These are phyloP conservation scores for Fragum whitleyi DNA, from an alignment of 2,888 invertebrate species.

Conservation along the genomic window DNA sequence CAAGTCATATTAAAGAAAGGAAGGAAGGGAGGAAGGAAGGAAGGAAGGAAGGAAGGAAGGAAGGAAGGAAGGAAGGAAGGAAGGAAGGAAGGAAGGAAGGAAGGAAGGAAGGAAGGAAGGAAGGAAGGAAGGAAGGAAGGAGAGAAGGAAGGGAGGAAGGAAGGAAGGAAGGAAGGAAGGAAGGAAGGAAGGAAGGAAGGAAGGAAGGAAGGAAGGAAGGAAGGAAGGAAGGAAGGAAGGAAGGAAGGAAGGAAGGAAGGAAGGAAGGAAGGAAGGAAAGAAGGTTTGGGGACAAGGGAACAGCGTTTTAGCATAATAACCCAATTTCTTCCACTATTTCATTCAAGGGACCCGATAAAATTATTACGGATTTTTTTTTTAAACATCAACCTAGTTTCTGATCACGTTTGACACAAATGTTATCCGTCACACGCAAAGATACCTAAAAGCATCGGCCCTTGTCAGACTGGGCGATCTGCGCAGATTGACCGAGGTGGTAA, in stretches of 20 bases:
- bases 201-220: background rate
- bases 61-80: background rate
- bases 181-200: background rate
- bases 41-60: background rate
- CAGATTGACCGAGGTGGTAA: too few relatives aligned
- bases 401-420: too few relatives aligned
- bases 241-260: background rate
- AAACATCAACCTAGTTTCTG: too few relatives aligned
- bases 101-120: background rate
- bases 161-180: background rate
- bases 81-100: background rate
- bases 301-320: too few relatives aligned
- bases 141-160: background rate
- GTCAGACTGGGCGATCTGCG: too few relatives aligned
- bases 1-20: too few relatives aligned
- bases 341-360: too few relatives aligned
- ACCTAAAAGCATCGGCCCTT: too few relatives aligned
- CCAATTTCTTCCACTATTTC: too few relatives aligned
- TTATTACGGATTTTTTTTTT: too few relatives aligned
- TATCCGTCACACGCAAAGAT: too few relatives aligned
- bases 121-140: background rate
- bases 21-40: background rate
- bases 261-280: background rate
- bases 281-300: too few relatives aligned
- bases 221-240: background rate